Conservation (phyloP, 1,140 invertebrate species). For the Parasteatoda tepidariorum region DNA sequence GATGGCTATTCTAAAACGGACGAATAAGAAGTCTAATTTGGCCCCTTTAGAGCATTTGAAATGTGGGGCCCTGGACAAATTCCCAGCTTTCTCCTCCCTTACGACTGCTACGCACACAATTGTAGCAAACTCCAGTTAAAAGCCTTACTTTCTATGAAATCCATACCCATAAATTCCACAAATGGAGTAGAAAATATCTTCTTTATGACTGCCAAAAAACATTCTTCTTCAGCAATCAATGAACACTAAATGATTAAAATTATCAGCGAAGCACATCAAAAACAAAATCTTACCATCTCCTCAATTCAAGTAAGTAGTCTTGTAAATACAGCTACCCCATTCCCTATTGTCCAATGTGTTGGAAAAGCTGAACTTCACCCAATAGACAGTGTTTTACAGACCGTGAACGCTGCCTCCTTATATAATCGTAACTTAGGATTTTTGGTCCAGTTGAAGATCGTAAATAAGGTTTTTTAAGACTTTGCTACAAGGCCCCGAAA, state of each 20-base stretch:
- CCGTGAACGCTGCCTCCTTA: background rate
- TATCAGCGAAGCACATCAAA: background rate
- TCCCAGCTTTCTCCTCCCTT: too few relatives aligned
- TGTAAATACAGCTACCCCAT: background rate
- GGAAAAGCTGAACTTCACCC: conserved; percentile 10
- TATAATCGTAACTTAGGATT: conserved; percentile 31
- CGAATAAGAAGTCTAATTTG: background rate
- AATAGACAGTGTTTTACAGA: conserved; percentile 23
- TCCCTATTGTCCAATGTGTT: conserved; percentile 12
- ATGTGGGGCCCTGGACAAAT: too few relatives aligned
- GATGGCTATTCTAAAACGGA: background rate
- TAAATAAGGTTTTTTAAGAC: too few relatives aligned
- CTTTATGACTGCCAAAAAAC: background rate
- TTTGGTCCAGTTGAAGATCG: background rate
- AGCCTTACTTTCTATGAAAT: too few relatives aligned
- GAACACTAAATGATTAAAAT: conserved; percentile 2
- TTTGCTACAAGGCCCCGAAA: too few relatives aligned
- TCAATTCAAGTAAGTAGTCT: background rate
- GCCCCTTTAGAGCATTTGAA: too few relatives aligned
- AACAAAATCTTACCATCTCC: background rate
- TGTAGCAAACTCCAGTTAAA: too few relatives aligned
- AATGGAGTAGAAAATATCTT: background rate
- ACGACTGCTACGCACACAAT: too few relatives aligned
- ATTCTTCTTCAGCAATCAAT: background rate
- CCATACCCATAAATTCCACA: too few relatives aligned